Evolutionary conservation across 2,113 vertebrate species (phyloP), one percentile per base, ranked within the genome.

Genomic region (Scolopax mira): DNA sequence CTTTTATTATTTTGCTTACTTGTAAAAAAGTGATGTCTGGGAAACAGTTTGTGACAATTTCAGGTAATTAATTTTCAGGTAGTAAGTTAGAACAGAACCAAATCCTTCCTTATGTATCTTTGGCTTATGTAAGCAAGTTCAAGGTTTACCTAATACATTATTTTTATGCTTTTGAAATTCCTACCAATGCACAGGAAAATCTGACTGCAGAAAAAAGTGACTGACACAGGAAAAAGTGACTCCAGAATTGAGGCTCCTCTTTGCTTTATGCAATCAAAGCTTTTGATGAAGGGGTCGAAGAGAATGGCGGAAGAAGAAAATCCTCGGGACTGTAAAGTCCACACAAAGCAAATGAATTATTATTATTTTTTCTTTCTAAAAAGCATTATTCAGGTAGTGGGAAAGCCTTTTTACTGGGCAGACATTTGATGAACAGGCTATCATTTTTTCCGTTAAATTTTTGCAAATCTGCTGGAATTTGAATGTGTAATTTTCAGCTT

Each of bases 321-420:
- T 27, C 52, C 46, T 67, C 10, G 6, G 23, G 60, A 58, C 60
- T 62, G 6, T 39, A 4, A 88, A 73, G 51, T 78, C 55, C 19
- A 12, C 54, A 15, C 17, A 74, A 94, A 83, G 30, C 37, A 78
- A 90, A 83, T 81, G 21, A 13, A 22, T 48, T 22, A 22, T 46
- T 46, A 22, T 49, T 52, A 54, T 11, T 39, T 52, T 25, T 11
- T 8, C 46, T 80, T 55, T 52, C 30, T 85, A 41, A 90, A 88
- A 65, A 42, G 22, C 72, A n/a, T 85, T 25, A 6, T 74, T 93
- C 27, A 49, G 39, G 31, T 48, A 51, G 51, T 46, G 18, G 15
- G 46, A 87, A 96, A 91, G 44, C 55, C 21, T 93, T 96, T 83
- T 30, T 86, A 88, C 46, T 37, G 92, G 85, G 54, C 54, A 93